These are phyloP conservation scores for Leptatherina wallacei DNA, from an alignment of 2,797 vertebrate species.

Conservation along the genomic window DNA sequence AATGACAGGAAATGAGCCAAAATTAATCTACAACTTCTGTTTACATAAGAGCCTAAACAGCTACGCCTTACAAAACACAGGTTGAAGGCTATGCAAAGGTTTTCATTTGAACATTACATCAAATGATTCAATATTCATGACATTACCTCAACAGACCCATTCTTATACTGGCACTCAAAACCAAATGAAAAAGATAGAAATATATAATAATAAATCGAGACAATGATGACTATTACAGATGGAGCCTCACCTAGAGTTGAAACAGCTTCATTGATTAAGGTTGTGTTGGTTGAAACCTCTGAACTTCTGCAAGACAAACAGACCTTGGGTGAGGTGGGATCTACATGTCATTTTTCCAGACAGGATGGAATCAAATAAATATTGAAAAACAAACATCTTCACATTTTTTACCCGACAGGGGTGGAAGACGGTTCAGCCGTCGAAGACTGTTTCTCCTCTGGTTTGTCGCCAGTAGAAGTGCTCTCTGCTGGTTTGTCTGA, in stretches of 20 bases:
- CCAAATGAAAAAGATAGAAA: background rate
- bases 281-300: slow-evolving; percentile 86
- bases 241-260: slow-evolving; percentile 90
- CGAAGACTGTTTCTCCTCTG: slow-evolving; percentile 79
- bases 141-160: background rate
- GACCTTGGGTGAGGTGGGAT: slow-evolving; percentile 3
- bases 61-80: background rate
- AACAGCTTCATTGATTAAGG: slow-evolving; percentile 94
- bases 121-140: background rate
- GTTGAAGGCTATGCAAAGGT: background rate
- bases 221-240: background rate
- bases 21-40: background rate
- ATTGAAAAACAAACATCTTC: slow-evolving; percentile 18
- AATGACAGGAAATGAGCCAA: background rate
- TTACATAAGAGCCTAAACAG: background rate
- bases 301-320: slow-evolving; percentile 82
- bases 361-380: background rate
- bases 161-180: background rate
- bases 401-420: slow-evolving; percentile 54
- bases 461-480: slow-evolving; percentile 79
- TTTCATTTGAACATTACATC: background rate
- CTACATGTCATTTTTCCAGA: background rate
- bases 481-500: slow-evolving; percentile 77
- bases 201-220: background rate
- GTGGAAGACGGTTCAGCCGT: slow-evolving; percentile 70